Base-by-base conservation (phyloP, 2,113 vertebrate species). In the Tupaia chinensis region DNA sequence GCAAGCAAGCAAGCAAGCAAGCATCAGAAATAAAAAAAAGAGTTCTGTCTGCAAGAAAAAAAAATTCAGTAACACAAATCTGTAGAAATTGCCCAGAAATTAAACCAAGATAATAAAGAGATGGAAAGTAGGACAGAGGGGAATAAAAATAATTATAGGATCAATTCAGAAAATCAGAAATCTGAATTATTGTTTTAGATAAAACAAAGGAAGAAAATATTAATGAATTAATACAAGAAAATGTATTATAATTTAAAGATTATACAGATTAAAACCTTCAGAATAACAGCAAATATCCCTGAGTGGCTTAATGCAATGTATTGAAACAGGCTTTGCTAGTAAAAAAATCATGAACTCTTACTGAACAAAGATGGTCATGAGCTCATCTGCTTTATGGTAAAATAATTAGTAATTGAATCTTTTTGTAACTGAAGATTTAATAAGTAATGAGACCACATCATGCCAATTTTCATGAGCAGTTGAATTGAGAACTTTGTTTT, bases 401-500 rank as follows among this genome's bases (percentile, higher is more conserved):
- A 88, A 85, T 63, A 90, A 89, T 94, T 91, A 93, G 13, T 0
- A 13, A 85, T 7, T 8, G 7, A 91, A 58, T 76, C 92, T 93
- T 89, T n/a, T 69, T 95, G 34, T 19, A 1, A 4, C 32, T 95
- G 96, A 95, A 60, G 1, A 84, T 72, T 56, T 1, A 0, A 70
- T 66, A 25, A 69, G 58, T 54, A 4, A 0, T 15, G 58, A 90
- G 94, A 95, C 7, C 29, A 27, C 23, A 86, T 79, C 58, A 15
- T 7, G 22, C 73, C 44, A 60, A 77, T 77, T 86, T 58, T 91
- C 91, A 29, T 44, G 61, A 95, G 65, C 70, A 83, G 16, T 17
- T 93, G 44, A 32, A 2, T 15, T 77, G 32, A 93, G 72, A 97
- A 86, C 92, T 92, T 77, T 34, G 14, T 76, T 74, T 89, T 44